Conservation (phyloP, 1,140 invertebrate genomes). For the Lepidurus apus region DNA sequence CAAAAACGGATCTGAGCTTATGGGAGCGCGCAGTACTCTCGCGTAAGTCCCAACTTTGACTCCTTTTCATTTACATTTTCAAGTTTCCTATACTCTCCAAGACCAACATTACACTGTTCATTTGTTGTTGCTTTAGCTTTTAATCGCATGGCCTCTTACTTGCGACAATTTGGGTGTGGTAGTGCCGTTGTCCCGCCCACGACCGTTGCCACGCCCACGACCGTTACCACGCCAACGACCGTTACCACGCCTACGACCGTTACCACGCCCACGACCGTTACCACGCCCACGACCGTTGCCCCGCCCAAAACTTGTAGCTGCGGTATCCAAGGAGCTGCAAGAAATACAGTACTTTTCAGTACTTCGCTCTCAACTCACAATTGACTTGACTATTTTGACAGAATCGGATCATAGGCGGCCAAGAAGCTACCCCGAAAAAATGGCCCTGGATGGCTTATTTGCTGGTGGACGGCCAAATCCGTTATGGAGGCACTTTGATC, state of each 20-base stretch:
- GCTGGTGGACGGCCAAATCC: background rate
- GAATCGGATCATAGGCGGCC: conserved; percentile 28
- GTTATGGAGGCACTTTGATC: conserved; percentile 47
- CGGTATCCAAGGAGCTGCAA: background rate
- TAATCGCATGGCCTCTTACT: background rate
- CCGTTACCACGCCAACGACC: no score
- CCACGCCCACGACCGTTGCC: no score
- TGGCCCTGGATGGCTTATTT: conserved; percentile 29
- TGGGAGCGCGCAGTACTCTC: no score
- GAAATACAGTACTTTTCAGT: background rate
- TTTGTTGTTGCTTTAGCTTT: background rate
- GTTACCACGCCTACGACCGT: no score
- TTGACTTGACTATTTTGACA: conserved; percentile 5
- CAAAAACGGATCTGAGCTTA: no score
- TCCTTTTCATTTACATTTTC: background rate
- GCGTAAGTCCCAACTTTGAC: background rate
- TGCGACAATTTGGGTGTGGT: background rate
- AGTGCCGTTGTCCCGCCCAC: no score
- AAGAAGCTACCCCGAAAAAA: background rate
- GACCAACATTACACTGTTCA: no score
- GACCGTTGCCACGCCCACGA: no score
- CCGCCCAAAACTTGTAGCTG: background rate
- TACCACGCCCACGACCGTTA: no score
- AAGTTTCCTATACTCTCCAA: background rate
- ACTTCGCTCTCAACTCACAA: background rate